Evolutionary conservation across 2,797 vertebrate species (phyloP).

Genomic region (Anniella stebbinsi): DNA sequence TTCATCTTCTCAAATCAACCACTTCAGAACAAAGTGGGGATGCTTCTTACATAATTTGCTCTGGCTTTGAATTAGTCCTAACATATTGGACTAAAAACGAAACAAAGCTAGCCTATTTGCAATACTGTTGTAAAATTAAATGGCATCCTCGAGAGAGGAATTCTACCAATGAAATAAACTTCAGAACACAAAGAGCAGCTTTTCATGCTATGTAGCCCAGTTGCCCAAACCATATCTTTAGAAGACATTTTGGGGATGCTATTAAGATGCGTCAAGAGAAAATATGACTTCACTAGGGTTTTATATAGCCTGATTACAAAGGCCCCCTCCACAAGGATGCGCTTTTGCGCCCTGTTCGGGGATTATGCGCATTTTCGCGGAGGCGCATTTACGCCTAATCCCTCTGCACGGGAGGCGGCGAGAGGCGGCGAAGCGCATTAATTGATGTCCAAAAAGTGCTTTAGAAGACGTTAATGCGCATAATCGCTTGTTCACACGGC

Average conservation of each 20-base stretch:
- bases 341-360: too few relatives aligned
- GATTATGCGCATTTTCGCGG: too few relatives aligned
- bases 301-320: neutral
- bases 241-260: neutral
- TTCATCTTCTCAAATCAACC: neutral
- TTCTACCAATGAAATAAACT: conserved; percentile 39
- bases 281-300: neutral
- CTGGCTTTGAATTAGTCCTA: neutral
- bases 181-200: conserved; percentile 45
- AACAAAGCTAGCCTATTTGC: neutral
- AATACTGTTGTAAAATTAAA: neutral
- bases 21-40: neutral
- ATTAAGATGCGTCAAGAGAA: neutral
- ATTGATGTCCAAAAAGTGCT: too few relatives aligned
- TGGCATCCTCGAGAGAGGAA: conserved; percentile 11
- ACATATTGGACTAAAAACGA: conserved; percentile 5
- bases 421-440: too few relatives aligned
- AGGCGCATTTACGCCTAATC: too few relatives aligned
- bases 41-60: neutral
- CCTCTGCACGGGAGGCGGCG: too few relatives aligned
- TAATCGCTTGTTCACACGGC: too few relatives aligned
- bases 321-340: too few relatives aligned
- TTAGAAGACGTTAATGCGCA: too few relatives aligned
- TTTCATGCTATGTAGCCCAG: neutral
- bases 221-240: neutral